phyloP scores from a whole-genome alignment of 2,888 invertebrate species.

The Tenthredo scrophulariae region DNA sequence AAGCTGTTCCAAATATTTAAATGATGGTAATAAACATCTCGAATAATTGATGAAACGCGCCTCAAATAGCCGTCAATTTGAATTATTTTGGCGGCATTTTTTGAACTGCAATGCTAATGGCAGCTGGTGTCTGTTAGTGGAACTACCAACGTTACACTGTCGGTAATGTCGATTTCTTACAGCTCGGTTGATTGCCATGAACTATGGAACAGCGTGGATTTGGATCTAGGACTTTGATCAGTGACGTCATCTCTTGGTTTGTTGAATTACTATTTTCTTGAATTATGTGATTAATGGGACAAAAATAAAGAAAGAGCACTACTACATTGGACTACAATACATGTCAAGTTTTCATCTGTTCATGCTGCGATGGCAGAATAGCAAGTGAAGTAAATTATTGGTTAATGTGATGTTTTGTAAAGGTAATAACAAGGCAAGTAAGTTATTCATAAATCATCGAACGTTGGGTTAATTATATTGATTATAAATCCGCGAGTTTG shows the following conservation, averaged over 20 bases:
- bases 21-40: neutral
- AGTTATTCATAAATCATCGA: slow-evolving; percentile 39
- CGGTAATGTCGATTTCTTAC: neutral
- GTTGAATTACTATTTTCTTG: slow-evolving; percentile 8
- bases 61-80: neutral
- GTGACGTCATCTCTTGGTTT: slow-evolving; percentile 44
- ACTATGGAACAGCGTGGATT: neutral
- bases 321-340: slow-evolving; percentile 17
- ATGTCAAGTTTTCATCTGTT: slow-evolving; percentile 55
- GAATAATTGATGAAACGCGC: neutral
- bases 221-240: neutral
- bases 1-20: neutral
- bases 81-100: neutral
- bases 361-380: slow-evolving; percentile 69
- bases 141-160: neutral
- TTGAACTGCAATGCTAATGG: neutral
- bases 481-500: neutral
- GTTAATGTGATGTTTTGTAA: slow-evolving; percentile 77
- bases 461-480: neutral
- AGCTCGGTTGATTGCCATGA: neutral
- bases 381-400: slow-evolving; percentile 72
- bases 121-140: neutral
- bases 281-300: slow-evolving; percentile 12
- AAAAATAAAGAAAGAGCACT: slow-evolving; percentile 24
- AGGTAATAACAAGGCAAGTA: slow-evolving; percentile 75